Evolutionary conservation across 2,888 invertebrate species (phyloP).

Genomic region (Baronia brevicornis): DNA sequence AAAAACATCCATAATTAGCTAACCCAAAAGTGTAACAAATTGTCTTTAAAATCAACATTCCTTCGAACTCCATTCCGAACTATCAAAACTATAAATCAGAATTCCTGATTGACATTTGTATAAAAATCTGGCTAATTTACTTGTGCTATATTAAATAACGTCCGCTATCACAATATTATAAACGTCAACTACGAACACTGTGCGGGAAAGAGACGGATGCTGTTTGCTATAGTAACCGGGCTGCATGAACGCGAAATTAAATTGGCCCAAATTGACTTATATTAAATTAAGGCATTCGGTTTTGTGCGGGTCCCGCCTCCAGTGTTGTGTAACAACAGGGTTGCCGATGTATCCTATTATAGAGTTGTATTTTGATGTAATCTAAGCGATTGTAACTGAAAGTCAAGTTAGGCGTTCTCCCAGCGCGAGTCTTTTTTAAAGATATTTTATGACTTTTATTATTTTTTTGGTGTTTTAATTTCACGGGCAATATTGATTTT

Average conservation of each 20-base stretch:
- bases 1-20: too few relatives aligned
- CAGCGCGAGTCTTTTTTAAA: too few relatives aligned
- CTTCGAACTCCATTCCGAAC: too few relatives aligned
- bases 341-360: slow-evolving; percentile 18
- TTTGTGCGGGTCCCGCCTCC: slow-evolving; percentile 56
- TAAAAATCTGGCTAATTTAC: slow-evolving; percentile 8
- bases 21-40: too few relatives aligned
- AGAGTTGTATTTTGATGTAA: too few relatives aligned
- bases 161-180: neutral
- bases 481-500: too few relatives aligned
- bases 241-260: slow-evolving; percentile 64
- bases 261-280: slow-evolving; percentile 70
- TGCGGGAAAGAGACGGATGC: slow-evolving; percentile 17
- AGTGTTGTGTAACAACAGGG: slow-evolving; percentile 40
- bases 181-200: slow-evolving; percentile 13
- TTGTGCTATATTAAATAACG: slow-evolving; percentile 1
- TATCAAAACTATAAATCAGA: too few relatives aligned
- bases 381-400: too few relatives aligned
- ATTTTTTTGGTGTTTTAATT: too few relatives aligned
- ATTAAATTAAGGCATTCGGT: slow-evolving; percentile 70
- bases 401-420: too few relatives aligned
- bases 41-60: neutral
- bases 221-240: slow-evolving; percentile 27
- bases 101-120: too few relatives aligned
- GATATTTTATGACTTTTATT: too few relatives aligned